A percentile compares a stretch with the other conserved stretches of the same genome.
Evolutionary conservation across 1,140 invertebrate species (phyloP).

Genomic region (Dufourea novaeangliae): DNA sequence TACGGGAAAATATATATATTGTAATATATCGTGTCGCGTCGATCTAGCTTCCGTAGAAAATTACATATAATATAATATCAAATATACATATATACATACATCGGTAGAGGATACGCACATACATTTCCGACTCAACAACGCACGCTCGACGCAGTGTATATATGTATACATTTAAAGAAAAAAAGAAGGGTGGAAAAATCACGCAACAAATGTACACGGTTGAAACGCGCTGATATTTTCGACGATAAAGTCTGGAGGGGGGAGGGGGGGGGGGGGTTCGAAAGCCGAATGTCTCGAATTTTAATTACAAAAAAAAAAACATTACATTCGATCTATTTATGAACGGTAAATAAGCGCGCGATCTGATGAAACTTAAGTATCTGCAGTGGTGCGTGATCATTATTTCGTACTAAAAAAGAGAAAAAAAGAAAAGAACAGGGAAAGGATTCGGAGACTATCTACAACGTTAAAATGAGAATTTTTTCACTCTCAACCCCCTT

Average conservation of each 20-base stretch:
- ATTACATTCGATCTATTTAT: no score
- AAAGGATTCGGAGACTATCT: no score
- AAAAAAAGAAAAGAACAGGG: no score
- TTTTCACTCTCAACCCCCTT: neutral
- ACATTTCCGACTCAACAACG: neutral
- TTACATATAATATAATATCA: constrained; percentile 44
- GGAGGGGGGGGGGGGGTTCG: neutral
- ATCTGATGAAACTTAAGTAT: no score
- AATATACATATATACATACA: neutral
- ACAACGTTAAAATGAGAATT: no score
- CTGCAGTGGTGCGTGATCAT: no score
- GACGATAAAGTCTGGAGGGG: neutral
- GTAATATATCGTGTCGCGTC: constrained; percentile 13
- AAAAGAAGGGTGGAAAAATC: neutral
- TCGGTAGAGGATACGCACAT: neutral
- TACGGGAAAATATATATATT: constrained; percentile 15
- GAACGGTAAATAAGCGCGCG: no score
- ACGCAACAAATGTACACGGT: constrained; percentile 26
- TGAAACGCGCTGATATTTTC: neutral
- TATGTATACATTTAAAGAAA: neutral
- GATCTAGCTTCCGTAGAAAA: constrained; percentile 16
- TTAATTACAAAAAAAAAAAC: no score
- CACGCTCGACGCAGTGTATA: neutral
- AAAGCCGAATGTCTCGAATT: neutral
- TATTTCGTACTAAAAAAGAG: no score